Evolutionary conservation across 1,140 invertebrate genomes (phyloP).

Genomic region (Leptestheria dahalacensis): DNA sequence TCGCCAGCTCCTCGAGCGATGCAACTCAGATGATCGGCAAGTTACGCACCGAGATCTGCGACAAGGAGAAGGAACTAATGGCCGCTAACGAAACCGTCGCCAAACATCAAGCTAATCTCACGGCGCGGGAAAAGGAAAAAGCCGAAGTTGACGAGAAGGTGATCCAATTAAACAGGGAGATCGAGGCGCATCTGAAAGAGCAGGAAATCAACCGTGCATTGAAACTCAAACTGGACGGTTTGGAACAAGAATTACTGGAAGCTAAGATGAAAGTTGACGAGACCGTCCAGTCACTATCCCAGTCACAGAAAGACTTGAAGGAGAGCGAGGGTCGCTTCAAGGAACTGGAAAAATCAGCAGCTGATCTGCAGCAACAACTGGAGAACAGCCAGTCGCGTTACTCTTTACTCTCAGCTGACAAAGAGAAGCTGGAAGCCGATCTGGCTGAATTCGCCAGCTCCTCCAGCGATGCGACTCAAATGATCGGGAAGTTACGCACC

Average conservation of each 20-base stretch:
- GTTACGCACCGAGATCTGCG: neutral
- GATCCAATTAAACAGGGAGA: slow-evolving; percentile 27
- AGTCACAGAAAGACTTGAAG: slow-evolving; percentile 6
- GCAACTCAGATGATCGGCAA: neutral
- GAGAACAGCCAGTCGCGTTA: neutral
- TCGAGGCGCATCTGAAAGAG: slow-evolving; percentile 21
- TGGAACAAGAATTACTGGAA: slow-evolving; percentile 14
- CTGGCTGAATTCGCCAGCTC: neutral
- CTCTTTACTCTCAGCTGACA: slow-evolving; percentile 29
- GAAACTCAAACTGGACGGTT: slow-evolving; percentile 27
- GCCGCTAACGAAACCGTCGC: slow-evolving; percentile 17
- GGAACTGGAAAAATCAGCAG: slow-evolving; percentile 9
- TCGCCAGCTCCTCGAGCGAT: neutral
- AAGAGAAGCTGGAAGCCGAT: neutral
- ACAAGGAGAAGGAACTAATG: slow-evolving; percentile 17
- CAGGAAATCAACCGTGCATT: no score
- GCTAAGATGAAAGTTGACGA: neutral
- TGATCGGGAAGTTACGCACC: neutral
- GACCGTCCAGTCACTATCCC: slow-evolving; percentile 21
- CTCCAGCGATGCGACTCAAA: neutral
- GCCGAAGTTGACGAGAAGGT: slow-evolving; percentile 19
- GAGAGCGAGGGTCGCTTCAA: slow-evolving; percentile 2
- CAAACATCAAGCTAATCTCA: slow-evolving; percentile 21
- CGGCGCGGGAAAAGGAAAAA: slow-evolving; percentile 19
- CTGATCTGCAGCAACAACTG: slow-evolving; percentile 11